Evolutionary conservation across 2,797 vertebrate genomes (phyloP), one percentile per base, ranked within the genome.

Genomic region (Sternarchorhynchus goeldii): DNA sequence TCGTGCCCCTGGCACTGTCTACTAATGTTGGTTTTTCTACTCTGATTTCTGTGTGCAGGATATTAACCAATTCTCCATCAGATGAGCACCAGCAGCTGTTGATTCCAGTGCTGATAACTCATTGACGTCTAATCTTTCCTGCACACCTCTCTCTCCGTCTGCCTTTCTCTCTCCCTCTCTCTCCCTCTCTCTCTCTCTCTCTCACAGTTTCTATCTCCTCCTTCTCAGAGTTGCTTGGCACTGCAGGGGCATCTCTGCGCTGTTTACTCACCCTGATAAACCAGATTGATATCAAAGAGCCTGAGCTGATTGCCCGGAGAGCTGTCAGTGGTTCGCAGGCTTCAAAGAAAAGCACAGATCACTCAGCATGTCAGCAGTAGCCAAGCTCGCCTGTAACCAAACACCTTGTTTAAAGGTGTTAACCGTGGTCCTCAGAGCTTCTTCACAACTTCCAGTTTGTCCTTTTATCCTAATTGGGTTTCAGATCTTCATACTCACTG

Each of bases 261-360:
- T 82, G 81, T 87, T 87, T 82, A 84, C 82, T 81, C 16, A 68
- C 64, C 79, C 66, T 76, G 70, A 86, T 86, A 82, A 87, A 87
- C 75, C 82, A 62, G 81, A 63, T 50, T 53, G 77, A 85, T 89
- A 86, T 87, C 83, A 82, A 79, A 86, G 80, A 77, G 84, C 76
- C 82, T 2, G 45, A 82, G 81, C 85, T 86, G 87, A 90, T 84
- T 86, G 89, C 86, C 84, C 74, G 82, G 82, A 88, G 87, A 72
- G 73, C 80, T 1, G 77, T 84, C 75, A 41, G 64, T 79, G 85
- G 86, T 90, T 82, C 21, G 1, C 66, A 74, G 81, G 57, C 18
- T 17, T 56, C 29, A 16, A 41, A 55, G 32, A 21, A 18, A 34
- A 34, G 5, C 60, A 69, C 53, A 41, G 67, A 80, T 83, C 77